Evolutionary conservation across 2,113 vertebrate genomes (phyloP).

Genomic region (Takifugu flavidus): DNA sequence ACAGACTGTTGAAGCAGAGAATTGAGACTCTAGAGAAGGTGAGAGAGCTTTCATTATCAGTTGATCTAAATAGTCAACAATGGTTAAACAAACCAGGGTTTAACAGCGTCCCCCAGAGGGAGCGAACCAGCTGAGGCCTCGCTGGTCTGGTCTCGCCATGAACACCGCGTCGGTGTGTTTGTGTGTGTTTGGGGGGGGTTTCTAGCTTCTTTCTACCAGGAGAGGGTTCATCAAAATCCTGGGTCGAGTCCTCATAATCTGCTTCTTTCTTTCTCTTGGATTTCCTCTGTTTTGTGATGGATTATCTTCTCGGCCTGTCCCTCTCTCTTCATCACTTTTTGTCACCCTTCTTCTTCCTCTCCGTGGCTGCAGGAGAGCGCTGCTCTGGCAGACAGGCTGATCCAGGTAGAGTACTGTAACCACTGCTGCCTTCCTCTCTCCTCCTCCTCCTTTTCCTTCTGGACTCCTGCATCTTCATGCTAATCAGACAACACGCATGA

Average conservation of each 20-base stretch:
- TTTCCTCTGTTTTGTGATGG: constrained; percentile 23
- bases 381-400: constrained; percentile 95
- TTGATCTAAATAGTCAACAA: neutral
- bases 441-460: constrained; percentile 16
- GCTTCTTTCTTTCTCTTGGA: constrained; percentile 12
- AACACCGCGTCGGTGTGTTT: neutral
- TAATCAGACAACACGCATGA: constrained; percentile 56
- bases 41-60: constrained; percentile 27
- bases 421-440: constrained; percentile 25
- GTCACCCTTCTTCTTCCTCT: constrained; percentile 49
- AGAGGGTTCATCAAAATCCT: too few relatives aligned
- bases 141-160: neutral
- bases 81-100: constrained; percentile 6
- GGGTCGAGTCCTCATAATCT: constrained; percentile 1
- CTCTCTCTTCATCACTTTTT: constrained; percentile 33
- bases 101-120: neutral
- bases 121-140: neutral
- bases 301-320: constrained; percentile 27
- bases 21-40: constrained; percentile 96
- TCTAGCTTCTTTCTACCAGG: too few relatives aligned
- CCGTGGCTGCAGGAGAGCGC: constrained; percentile 85
- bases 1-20: constrained; percentile 90
- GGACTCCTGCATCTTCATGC: constrained; percentile 15
- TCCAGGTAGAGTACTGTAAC: constrained; percentile 86
- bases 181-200: neutral